These are phyloP conservation scores for Oeneis ivallda DNA, from an alignment of 2,888 invertebrate genomes.

Conservation along the genomic window DNA sequence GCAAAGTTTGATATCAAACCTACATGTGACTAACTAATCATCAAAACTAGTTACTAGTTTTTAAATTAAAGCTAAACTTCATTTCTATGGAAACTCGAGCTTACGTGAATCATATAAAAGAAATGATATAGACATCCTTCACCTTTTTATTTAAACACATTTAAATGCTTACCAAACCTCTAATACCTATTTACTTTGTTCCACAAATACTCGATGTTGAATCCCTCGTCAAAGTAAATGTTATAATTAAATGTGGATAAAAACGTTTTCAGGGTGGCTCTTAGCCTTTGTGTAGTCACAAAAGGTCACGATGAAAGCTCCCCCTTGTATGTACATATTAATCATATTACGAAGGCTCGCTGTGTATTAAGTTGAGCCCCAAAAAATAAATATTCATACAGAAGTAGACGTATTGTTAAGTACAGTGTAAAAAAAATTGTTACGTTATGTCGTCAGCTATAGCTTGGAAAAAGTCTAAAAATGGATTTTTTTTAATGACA, in stretches of 20 bases:
- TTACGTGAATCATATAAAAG: too few species aligned
- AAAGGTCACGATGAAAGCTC: constrained; percentile 15
- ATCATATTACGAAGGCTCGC: constrained; percentile 13
- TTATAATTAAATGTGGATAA: constrained; percentile 17
- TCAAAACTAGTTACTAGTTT: too few species aligned
- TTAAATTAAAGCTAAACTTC: too few species aligned
- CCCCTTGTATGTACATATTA: constrained; percentile 5
- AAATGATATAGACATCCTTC: too few species aligned
- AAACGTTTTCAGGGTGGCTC: constrained; percentile 19
- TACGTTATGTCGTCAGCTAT: background rate
- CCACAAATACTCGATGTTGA: constrained; percentile 3
- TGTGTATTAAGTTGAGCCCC: constrained; percentile 1
- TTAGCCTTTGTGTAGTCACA: constrained; percentile 21
- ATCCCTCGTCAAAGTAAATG: constrained; percentile 18
- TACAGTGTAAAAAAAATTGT: background rate
- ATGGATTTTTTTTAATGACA: too few species aligned
- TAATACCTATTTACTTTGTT: constrained; percentile 4
- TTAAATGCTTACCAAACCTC: background rate
- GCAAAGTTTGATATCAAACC: too few species aligned
- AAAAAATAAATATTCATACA: constrained; percentile 4
- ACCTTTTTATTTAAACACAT: too few species aligned
- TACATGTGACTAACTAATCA: too few species aligned
- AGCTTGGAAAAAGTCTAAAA: too few species aligned
- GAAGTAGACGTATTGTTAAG: background rate
- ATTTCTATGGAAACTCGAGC: too few species aligned